A percentile compares a stretch with the other conserved stretches of the same genome.
Evolutionary conservation across 2,888 invertebrate genomes (phyloP).

Genomic region (Xanthorhoe spadicearia): DNA sequence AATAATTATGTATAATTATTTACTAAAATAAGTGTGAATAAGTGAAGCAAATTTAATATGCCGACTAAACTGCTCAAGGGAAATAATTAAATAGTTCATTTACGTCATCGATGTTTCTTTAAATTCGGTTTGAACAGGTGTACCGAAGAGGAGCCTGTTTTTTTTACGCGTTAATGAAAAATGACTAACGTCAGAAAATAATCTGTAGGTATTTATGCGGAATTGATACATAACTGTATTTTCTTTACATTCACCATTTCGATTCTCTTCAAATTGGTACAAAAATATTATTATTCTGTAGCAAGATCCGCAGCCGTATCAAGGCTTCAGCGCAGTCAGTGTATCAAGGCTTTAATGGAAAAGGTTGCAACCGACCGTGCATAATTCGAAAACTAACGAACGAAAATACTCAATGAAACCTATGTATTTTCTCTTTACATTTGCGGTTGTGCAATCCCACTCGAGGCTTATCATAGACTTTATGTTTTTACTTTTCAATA

Average conservation of each 20-base stretch:
- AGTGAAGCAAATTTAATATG: too few relatives aligned
- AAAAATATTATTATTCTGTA: too few relatives aligned
- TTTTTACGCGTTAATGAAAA: too few relatives aligned
- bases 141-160: too few relatives aligned
- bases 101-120: not conserved
- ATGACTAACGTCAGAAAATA: too few relatives aligned
- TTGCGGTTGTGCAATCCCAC: slow-evolving; percentile 55
- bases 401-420: slow-evolving; percentile 36
- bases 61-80: too few relatives aligned
- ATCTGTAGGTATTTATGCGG: too few relatives aligned
- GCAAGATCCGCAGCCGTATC: too few relatives aligned
- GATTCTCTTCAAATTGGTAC: too few relatives aligned
- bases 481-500: slow-evolving; percentile 63
- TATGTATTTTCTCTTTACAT: slow-evolving; percentile 40
- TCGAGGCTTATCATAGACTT: slow-evolving; percentile 64
- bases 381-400: slow-evolving; percentile 36
- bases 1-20: not conserved
- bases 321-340: not conserved
- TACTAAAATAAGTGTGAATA: not conserved
- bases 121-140: not conserved
- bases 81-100: not conserved
- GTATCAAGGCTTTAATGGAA: not conserved
- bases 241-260: too few relatives aligned
- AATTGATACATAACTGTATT: too few relatives aligned
- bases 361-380: slow-evolving; percentile 15